Evolutionary conservation across 2,797 vertebrate genomes (phyloP).

Genomic region (Cygnus olor): DNA sequence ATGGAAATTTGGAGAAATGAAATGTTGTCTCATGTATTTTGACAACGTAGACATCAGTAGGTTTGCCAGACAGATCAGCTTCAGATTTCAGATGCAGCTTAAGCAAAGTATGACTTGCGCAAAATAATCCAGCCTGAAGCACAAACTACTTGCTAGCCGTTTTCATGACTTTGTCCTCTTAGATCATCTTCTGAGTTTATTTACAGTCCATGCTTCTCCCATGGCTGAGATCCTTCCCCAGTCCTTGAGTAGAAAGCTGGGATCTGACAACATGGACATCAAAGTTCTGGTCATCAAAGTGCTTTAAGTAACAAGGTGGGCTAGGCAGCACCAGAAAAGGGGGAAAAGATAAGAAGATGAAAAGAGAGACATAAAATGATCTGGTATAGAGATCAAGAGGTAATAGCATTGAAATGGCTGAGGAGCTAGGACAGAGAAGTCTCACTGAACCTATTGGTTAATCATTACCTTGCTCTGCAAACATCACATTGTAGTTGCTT

Average conservation of each 20-base stretch:
- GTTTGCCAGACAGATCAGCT: conserved; percentile 69
- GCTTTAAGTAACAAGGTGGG: not conserved
- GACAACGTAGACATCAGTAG: conserved; percentile 72
- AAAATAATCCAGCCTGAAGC: conserved; percentile 27
- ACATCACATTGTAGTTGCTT: not conserved
- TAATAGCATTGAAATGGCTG: not conserved
- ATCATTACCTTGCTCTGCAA: not conserved
- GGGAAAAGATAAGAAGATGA: not conserved
- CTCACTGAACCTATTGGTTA: not conserved
- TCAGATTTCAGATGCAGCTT: conserved; percentile 1
- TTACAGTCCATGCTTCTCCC: not conserved
- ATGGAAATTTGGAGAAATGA: conserved; percentile 72
- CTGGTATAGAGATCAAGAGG: not conserved
- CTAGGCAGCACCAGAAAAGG: not conserved
- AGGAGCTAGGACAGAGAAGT: not conserved
- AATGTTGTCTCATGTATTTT: conserved; percentile 74
- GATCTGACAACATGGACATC: not conserved
- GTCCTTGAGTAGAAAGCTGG: not conserved
- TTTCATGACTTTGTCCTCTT: not conserved
- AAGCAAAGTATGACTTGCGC: not conserved
- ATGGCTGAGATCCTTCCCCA: not conserved
- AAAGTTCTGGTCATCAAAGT: not conserved
- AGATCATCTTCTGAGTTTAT: not conserved
- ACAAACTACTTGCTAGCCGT: not conserved
- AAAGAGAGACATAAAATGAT: not conserved